phyloP scores from a whole-genome alignment of 2,113 vertebrate species.

The Paralichthys olivaceus region DNA sequence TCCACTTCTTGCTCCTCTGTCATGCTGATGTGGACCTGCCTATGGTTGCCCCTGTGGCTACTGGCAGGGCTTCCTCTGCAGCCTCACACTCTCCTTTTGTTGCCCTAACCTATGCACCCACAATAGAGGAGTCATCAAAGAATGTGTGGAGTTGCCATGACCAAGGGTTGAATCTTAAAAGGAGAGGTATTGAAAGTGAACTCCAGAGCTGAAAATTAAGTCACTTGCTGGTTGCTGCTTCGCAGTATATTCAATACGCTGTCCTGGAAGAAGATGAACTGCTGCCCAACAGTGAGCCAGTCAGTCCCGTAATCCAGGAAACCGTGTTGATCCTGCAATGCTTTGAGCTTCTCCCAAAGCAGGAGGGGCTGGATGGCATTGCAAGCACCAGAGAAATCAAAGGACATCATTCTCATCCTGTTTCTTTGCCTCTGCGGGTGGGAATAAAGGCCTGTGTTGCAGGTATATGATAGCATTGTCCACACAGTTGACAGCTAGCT shows the following conservation, averaged over 20 bases:
- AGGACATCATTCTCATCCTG: conserved; percentile 31
- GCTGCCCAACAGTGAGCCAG: conserved; percentile 43
- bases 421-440: conserved; percentile 31
- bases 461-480: conserved; percentile 43
- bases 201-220: conserved; percentile 38
- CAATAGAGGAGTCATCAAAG: conserved; percentile 50
- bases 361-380: conserved; percentile 29
- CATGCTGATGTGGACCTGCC: conserved; percentile 18
- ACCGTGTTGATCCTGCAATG: conserved; percentile 30
- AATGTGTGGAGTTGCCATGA: conserved; percentile 29
- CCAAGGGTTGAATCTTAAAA: conserved; percentile 49
- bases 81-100: conserved; percentile 3
- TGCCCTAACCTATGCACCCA: conserved; percentile 21
- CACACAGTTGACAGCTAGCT: conserved; percentile 40
- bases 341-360: conserved; percentile 37
- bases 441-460: conserved; percentile 46
- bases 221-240: conserved; percentile 8
- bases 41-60: background rate
- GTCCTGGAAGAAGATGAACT: conserved; percentile 50
- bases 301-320: conserved; percentile 43
- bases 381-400: conserved; percentile 51
- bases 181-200: conserved; percentile 21
- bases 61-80: background rate
- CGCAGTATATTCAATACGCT: conserved; percentile 16
- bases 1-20: conserved; percentile 24